Conservation (phyloP, 2,113 vertebrate genomes). For the Sarotherodon lohbergeri region DNA sequence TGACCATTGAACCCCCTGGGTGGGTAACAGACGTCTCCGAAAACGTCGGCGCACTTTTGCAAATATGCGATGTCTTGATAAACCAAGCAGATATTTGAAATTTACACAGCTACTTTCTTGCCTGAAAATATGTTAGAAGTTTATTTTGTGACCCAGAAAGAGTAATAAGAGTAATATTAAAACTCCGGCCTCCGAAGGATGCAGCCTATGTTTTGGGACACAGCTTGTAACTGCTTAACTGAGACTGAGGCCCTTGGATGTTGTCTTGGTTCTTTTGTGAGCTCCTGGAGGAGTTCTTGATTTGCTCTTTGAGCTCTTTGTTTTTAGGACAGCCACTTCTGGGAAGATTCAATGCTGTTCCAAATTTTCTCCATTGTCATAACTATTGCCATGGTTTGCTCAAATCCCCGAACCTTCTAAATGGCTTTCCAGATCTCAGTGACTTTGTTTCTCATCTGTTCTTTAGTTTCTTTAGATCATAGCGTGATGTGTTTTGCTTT, state of each 20-base stretch:
- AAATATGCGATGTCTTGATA: too few species aligned
- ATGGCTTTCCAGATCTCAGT: neutral
- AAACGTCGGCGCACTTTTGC: too few species aligned
- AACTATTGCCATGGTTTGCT: rapidly evolving
- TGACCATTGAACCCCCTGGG: too few species aligned
- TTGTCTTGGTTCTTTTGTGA: neutral
- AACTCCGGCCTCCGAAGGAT: too few species aligned
- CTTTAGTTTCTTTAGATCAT: neutral
- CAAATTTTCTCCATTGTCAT: neutral
- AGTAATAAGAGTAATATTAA: too few species aligned
- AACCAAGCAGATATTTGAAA: too few species aligned
- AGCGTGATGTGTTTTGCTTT: neutral
- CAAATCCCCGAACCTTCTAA: neutral
- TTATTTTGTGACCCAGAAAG: too few species aligned
- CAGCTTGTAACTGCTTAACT: neutral
- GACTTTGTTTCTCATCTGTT: neutral
- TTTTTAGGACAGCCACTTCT: neutral
- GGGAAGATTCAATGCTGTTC: neutral
- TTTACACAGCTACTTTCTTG: too few species aligned
- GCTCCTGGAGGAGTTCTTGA: neutral
- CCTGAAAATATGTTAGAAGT: too few species aligned
- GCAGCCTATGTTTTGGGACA: too few species aligned
- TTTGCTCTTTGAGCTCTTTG: neutral
- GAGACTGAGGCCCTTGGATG: neutral
- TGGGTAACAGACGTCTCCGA: too few species aligned